Evolutionary conservation across 2,888 invertebrate species (phyloP).

Genomic region (Drosophila paracracens): DNA sequence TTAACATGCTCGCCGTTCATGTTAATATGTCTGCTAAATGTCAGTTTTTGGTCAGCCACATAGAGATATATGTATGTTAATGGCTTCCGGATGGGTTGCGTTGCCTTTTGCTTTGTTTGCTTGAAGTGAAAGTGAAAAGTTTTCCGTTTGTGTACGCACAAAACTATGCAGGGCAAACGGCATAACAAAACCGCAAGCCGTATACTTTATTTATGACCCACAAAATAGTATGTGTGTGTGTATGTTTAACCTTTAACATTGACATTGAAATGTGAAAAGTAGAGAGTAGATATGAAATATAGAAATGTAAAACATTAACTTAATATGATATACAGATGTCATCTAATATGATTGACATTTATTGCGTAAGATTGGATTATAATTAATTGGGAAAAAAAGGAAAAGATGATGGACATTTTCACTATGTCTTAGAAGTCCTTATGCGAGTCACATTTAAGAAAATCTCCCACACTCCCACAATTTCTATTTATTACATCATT

Average conservation of each 20-base stretch:
- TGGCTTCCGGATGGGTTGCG: slow-evolving; percentile 13
- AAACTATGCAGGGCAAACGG: slow-evolving; percentile 23
- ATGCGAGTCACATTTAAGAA: neutral
- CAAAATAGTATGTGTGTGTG: neutral
- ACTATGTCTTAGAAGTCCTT: neutral
- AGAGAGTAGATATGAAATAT: slow-evolving; percentile 1
- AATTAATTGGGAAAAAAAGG: neutral
- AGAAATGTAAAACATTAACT: neutral
- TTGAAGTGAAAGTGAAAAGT: slow-evolving; percentile 54
- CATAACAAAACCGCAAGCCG: slow-evolving; percentile 30
- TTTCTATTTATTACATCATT: neutral
- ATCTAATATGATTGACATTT: slow-evolving; percentile 5
- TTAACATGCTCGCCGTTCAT: slow-evolving; percentile 60
- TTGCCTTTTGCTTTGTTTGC: slow-evolving; percentile 17
- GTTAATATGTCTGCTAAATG: slow-evolving; percentile 66
- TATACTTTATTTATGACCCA: slow-evolving; percentile 50
- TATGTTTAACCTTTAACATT: slow-evolving; percentile 6
- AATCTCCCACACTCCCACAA: neutral
- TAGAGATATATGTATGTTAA: slow-evolving; percentile 26
- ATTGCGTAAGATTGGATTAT: neutral
- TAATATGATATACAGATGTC: slow-evolving; percentile 16
- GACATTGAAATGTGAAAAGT: slow-evolving; percentile 24
- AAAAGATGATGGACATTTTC: neutral
- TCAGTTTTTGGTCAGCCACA: slow-evolving; percentile 52
- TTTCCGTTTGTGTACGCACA: slow-evolving; percentile 29